phyloP scores from a whole-genome alignment of 2,797 vertebrate genomes.

The Sebastes variabilis region DNA sequence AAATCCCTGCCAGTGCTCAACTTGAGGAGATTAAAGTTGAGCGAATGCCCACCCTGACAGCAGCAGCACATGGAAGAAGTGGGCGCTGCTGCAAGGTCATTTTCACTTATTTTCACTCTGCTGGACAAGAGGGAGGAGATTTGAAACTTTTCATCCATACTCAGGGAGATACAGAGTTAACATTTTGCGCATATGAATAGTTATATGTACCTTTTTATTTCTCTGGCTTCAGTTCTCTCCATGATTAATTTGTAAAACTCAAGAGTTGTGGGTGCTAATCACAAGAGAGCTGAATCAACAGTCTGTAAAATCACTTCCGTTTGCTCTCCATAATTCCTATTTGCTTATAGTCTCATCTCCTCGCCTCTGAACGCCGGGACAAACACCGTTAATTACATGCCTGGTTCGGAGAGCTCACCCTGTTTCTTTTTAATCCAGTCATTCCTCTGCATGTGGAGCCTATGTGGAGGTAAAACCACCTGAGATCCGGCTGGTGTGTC shows the following conservation, averaged over 20 bases:
- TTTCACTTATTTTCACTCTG: neutral
- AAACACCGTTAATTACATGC: conserved; percentile 46
- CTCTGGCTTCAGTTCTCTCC: neutral
- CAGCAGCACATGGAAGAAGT: neutral
- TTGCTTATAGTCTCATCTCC: conserved; percentile 23
- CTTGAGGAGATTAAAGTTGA: conserved; percentile 68
- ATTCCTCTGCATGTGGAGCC: neutral
- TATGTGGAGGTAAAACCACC: conserved; percentile 6
- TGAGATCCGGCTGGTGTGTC: conserved; percentile 26
- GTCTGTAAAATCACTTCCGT: conserved; percentile 33
- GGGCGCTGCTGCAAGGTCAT: neutral
- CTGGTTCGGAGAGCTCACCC: conserved; percentile 22
- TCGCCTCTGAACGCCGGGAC: neutral
- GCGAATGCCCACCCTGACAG: conserved; percentile 30
- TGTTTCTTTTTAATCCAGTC: conserved; percentile 23
- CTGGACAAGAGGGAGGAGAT: neutral
- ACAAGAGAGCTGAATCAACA: conserved; percentile 18
- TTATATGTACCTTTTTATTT: neutral
- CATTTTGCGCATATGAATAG: neutral
- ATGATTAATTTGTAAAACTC: neutral
- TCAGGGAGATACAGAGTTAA: neutral
- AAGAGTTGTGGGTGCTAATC: neutral
- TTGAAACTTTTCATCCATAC: neutral
- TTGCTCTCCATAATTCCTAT: conserved; percentile 13
- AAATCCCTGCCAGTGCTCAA: conserved; percentile 62